Evolutionary conservation across 2,797 vertebrate species (phyloP).

Genomic region (Mycteria americana): DNA sequence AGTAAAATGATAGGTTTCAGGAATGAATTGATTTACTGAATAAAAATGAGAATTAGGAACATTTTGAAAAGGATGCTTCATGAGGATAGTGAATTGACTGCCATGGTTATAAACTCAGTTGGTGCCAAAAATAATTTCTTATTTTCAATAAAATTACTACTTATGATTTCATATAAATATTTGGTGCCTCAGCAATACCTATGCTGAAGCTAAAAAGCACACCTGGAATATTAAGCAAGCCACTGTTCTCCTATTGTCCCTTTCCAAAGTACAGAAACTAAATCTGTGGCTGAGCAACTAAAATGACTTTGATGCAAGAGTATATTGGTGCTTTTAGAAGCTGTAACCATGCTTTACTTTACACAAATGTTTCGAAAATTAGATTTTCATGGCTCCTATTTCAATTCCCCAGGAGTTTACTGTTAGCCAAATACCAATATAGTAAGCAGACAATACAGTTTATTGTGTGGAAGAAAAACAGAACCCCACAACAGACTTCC

Average conservation of each 20-base stretch:
- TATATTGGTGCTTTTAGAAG: conserved; percentile 46
- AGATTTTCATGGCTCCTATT: conserved; percentile 73
- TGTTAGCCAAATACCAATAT: conserved; percentile 72
- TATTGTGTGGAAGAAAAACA: conserved; percentile 78
- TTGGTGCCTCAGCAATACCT: neutral
- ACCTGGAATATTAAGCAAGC: neutral
- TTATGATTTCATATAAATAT: neutral
- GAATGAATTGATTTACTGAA: neutral
- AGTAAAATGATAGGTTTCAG: neutral
- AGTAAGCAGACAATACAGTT: conserved; percentile 75
- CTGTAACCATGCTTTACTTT: conserved; percentile 67
- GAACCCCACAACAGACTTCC: conserved; percentile 76
- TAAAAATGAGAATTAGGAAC: neutral
- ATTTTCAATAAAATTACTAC: neutral
- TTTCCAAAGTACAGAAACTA: neutral
- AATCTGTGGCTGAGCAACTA: neutral
- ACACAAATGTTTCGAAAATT: conserved; percentile 75
- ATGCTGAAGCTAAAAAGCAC: neutral
- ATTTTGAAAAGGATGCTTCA: neutral
- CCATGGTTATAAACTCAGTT: neutral
- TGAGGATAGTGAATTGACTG: neutral
- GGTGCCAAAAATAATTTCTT: neutral
- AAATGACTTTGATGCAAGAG: conserved; percentile 13
- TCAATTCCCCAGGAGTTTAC: conserved; percentile 72
- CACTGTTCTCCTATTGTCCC: neutral